phyloP scores from a whole-genome alignment of 2,797 vertebrate genomes.

The Anas georgica region DNA sequence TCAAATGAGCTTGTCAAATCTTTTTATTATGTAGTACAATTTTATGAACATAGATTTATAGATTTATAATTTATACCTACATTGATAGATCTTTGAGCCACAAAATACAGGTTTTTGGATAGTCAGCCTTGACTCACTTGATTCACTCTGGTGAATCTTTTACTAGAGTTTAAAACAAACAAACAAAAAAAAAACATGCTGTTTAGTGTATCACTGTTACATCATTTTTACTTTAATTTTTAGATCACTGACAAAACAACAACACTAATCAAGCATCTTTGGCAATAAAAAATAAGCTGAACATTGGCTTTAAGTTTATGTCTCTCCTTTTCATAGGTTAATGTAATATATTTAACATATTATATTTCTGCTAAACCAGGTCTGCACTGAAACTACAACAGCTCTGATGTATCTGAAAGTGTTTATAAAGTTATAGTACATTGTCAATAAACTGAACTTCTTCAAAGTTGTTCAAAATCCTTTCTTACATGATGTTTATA shows the following conservation, averaged over 20 bases:
- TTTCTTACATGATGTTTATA: not conserved
- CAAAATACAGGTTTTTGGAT: slow-evolving; percentile 48
- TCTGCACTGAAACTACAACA: not conserved
- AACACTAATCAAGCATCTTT: not conserved
- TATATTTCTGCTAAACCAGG: slow-evolving; percentile 15
- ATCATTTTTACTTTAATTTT: not conserved
- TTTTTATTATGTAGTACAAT: slow-evolving; percentile 47
- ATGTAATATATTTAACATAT: not conserved
- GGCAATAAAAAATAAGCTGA: not conserved
- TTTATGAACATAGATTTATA: slow-evolving; percentile 58
- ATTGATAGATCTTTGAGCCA: slow-evolving; percentile 44
- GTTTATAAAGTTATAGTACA: not conserved
- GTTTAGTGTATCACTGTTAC: not conserved
- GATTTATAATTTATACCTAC: slow-evolving; percentile 61
- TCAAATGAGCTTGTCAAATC: slow-evolving; percentile 58
- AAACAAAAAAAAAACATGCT: not conserved
- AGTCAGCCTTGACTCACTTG: not conserved
- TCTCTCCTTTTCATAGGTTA: not conserved
- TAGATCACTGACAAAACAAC: not conserved
- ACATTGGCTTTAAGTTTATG: not conserved
- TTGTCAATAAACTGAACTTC: not conserved
- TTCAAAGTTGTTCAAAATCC: slow-evolving; percentile 56
- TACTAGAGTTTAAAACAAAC: not conserved
- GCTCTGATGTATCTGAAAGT: slow-evolving; percentile 10
- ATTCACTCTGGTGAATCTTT: slow-evolving; percentile 27